Conservation (phyloP, 2,888 invertebrate species). For the Apamea sordens region DNA sequence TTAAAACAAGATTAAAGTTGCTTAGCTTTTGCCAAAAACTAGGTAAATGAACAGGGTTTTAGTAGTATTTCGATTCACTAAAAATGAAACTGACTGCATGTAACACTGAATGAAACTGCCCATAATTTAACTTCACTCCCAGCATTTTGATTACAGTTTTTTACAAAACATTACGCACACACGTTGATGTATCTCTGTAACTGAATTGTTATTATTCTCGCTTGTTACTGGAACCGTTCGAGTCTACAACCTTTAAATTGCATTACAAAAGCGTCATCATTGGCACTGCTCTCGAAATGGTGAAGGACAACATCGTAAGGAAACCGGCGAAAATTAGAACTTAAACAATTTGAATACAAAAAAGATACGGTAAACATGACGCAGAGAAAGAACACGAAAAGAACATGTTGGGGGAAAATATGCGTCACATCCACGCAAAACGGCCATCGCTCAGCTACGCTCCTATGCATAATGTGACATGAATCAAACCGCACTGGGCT, state of each 20-base stretch:
- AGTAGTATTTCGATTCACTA: not conserved
- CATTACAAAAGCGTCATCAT: not conserved
- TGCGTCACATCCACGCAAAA: not conserved
- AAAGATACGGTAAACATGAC: not conserved
- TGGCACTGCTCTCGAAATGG: not conserved
- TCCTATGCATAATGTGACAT: not conserved
- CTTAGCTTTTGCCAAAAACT: not conserved
- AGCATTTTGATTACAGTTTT: constrained; percentile 22
- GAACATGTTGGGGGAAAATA: not conserved
- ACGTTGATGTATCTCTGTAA: constrained; percentile 1
- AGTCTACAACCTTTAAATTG: too few relatives aligned
- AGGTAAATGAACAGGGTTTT: not conserved
- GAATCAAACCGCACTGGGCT: not conserved
- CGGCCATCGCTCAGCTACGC: not conserved
- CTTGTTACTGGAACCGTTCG: not conserved
- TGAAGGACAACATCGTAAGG: not conserved
- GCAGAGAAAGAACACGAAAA: not conserved
- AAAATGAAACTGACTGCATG: not conserved
- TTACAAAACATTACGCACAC: constrained; percentile 22
- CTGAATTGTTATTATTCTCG: not conserved
- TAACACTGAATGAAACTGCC: constrained; percentile 4
- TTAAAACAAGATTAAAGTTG: not conserved
- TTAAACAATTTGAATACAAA: not conserved
- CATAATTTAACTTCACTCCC: constrained; percentile 5
- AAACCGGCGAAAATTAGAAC: not conserved